Evolutionary conservation across 2,888 invertebrate species (phyloP).

Genomic region (Melanchra persicariae): DNA sequence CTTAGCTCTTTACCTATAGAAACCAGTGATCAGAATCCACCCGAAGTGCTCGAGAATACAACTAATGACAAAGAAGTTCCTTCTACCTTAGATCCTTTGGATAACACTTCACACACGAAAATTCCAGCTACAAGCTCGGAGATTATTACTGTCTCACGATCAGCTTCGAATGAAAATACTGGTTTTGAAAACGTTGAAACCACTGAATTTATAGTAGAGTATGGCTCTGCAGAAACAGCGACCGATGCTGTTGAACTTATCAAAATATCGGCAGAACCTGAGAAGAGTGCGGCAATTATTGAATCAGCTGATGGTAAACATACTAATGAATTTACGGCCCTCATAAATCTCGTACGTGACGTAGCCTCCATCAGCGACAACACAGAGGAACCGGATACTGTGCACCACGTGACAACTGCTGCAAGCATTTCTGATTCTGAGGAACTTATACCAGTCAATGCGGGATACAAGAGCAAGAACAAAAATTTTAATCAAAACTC

Average conservation of each 20-base stretch:
- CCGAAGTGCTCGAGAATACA: slow-evolving; percentile 77
- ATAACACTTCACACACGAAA: slow-evolving; percentile 68
- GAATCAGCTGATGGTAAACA: slow-evolving; percentile 75
- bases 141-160: slow-evolving; percentile 74
- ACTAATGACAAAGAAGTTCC: slow-evolving; percentile 71
- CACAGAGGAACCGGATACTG: slow-evolving; percentile 71
- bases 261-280: slow-evolving; percentile 78
- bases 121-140: slow-evolving; percentile 72
- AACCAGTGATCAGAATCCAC: slow-evolving; percentile 87
- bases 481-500: slow-evolving; percentile 86
- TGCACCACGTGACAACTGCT: slow-evolving; percentile 67
- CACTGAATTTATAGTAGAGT: slow-evolving; percentile 82
- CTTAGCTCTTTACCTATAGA: slow-evolving; percentile 86
- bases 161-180: slow-evolving; percentile 69
- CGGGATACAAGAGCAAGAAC: slow-evolving; percentile 87
- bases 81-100: slow-evolving; percentile 72
- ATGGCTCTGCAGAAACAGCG: slow-evolving; percentile 81
- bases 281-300: slow-evolving; percentile 80
- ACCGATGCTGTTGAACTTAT: slow-evolving; percentile 84
- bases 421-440: slow-evolving; percentile 83
- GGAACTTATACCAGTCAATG: slow-evolving; percentile 85
- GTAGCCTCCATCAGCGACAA: slow-evolving; percentile 87
- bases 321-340: slow-evolving; percentile 81
- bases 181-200: slow-evolving; percentile 82
- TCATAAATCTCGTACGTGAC: slow-evolving; percentile 86